Base-by-base conservation (phyloP, 2,888 invertebrate species). In the Cancer borealis region DNA sequence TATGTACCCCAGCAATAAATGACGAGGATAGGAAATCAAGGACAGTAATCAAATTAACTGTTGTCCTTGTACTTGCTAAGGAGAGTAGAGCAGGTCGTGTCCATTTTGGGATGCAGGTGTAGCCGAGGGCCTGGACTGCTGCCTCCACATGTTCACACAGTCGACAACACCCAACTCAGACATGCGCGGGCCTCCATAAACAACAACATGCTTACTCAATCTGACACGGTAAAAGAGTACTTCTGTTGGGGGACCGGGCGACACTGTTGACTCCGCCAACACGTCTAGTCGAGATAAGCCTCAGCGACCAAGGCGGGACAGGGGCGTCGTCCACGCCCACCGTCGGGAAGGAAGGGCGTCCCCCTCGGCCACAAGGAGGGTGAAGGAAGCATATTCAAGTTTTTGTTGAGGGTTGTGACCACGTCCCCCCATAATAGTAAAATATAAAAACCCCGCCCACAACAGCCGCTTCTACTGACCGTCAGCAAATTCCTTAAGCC, bases 191-290 rank as follows among this genome's bases (percentile, higher is more conserved):
- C 21, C 60, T 17, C 60, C 60, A 60, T 60, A 60, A 60, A 60
- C 60, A 60, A 60, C 60, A 60, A 60, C 60, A 60, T 60, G 60
- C 60, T 60, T 60, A 60, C 60, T 60, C 60, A 60, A 21, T 60
- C 60, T 60, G 60, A 60, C 60, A 60, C 60, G 60, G 60, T 60
- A 60, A 60, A 60, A 60, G 60, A 60, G 60, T 60, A 60, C 60
- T 60, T 60, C 60, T 60, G 60, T 60, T 21, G 60, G 21, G 60
- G 60, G 60, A 60, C 17, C 60, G 21, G 21, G 60, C 60, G 21
- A 60, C 60, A 21, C 60, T 60, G 60, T 60, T 60, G 60, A 60
- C 60, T 60, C 21, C 21, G 60, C 60, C 60, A 60, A 60, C 60
- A 60, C 60, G 60, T 21, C 60, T 60, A 5, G 60, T 17, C 60